phyloP scores from a whole-genome alignment of 2,113 vertebrate genomes.

The Climacteris rufus region DNA sequence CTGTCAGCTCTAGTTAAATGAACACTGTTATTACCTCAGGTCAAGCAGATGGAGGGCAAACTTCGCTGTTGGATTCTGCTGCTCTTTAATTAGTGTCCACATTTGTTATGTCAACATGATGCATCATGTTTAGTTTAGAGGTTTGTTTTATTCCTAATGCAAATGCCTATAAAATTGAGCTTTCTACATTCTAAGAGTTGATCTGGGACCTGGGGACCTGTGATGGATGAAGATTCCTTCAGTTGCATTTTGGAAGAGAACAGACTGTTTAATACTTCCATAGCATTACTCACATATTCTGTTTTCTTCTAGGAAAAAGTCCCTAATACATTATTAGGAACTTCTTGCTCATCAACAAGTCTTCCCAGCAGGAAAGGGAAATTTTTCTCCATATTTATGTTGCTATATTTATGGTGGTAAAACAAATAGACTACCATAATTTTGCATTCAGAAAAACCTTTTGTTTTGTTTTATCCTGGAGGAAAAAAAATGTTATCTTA shows the following conservation, averaged over 20 bases:
- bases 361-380: not conserved
- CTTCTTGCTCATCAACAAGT: not conserved
- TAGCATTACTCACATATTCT: not conserved
- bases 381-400: not conserved
- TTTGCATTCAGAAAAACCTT: not conserved
- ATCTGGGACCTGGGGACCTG: not conserved
- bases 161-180: constrained; percentile 72
- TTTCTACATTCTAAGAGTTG: constrained; percentile 65
- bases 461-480: not conserved
- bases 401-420: not conserved
- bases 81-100: constrained; percentile 82
- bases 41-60: constrained; percentile 83
- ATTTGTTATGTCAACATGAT: constrained; percentile 83
- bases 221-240: not conserved
- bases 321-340: not conserved
- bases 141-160: constrained; percentile 49
- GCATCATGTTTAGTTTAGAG: constrained; percentile 66
- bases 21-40: constrained; percentile 80
- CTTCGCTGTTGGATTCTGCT: constrained; percentile 77
- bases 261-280: not conserved
- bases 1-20: constrained; percentile 79
- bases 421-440: not conserved
- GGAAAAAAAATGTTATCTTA: not conserved
- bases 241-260: not conserved
- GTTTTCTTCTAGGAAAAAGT: not conserved